Conservation (phyloP, 2,797 vertebrate genomes). For the Sebastes nivosus region DNA sequence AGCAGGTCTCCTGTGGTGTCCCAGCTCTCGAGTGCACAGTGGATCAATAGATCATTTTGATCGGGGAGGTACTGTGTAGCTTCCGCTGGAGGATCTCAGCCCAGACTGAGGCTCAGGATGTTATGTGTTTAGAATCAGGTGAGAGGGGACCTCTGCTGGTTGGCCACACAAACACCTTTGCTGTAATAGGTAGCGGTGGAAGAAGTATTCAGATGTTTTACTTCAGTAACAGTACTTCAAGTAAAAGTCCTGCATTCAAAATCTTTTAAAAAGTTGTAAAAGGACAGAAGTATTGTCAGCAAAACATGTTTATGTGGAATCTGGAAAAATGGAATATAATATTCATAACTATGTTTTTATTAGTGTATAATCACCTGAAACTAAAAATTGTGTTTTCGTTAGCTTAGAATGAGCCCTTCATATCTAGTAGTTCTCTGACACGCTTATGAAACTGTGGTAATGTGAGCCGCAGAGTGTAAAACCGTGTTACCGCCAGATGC, state of each 20-base stretch:
- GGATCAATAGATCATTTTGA: constrained; percentile 59
- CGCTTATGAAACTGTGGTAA: too few species aligned
- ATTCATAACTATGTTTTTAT: too few species aligned
- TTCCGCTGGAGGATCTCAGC: background rate
- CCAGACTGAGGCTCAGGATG: background rate
- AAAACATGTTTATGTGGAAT: background rate
- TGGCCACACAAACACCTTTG: background rate
- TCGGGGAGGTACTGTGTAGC: background rate
- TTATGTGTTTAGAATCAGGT: background rate
- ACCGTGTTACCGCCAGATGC: too few species aligned
- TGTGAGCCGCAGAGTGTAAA: too few species aligned
- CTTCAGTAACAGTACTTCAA: background rate
- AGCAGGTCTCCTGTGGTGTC: background rate
- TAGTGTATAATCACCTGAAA: too few species aligned
- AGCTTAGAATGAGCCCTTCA: too few species aligned
- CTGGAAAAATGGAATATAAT: too few species aligned
- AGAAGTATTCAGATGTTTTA: background rate
- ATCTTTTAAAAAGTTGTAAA: too few species aligned
- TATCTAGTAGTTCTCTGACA: too few species aligned
- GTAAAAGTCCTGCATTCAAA: background rate
- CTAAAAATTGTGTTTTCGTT: too few species aligned
- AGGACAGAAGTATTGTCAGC: background rate
- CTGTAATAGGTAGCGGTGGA: background rate
- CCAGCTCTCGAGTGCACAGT: background rate
- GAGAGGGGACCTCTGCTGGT: constrained; percentile 3